Percentiles rank a stretch among this genome's conserved stretches.
phyloP scores from a whole-genome alignment of 2,888 invertebrate genomes.

The Isoperla grammatica region DNA sequence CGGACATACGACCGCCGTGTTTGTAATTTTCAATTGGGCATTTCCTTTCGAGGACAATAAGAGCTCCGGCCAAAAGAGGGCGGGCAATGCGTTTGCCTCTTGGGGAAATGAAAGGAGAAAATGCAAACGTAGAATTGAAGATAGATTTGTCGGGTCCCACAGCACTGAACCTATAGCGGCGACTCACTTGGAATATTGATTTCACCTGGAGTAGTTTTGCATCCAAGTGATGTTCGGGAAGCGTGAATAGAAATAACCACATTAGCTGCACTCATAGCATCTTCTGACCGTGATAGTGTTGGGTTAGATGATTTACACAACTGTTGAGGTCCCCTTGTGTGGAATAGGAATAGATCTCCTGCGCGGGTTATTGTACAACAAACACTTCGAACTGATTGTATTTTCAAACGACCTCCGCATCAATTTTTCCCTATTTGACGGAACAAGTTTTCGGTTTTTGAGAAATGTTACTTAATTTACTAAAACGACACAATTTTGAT shows the following conservation, averaged over 20 bases:
- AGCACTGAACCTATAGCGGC: background rate
- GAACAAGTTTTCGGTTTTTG: too few species aligned
- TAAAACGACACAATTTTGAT: too few species aligned
- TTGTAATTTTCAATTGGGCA: slow-evolving; percentile 17
- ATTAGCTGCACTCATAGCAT: too few species aligned
- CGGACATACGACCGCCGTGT: background rate
- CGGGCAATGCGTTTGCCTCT: background rate
- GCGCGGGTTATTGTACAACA: too few species aligned
- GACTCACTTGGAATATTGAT: slow-evolving; percentile 10
- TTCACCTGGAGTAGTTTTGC: background rate
- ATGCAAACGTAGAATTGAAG: slow-evolving; percentile 12
- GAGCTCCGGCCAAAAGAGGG: slow-evolving; percentile 6
- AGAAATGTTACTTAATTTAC: too few species aligned
- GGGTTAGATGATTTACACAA: too few species aligned
- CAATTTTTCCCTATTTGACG: too few species aligned
- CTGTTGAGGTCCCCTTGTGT: too few species aligned
- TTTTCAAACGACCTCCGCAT: too few species aligned
- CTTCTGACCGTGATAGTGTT: too few species aligned
- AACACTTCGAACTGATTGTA: too few species aligned
- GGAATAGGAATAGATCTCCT: too few species aligned
- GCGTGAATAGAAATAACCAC: background rate
- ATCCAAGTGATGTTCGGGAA: background rate
- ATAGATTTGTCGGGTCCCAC: slow-evolving; percentile 9
- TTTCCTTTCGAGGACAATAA: slow-evolving; percentile 10
- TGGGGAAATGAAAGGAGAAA: slow-evolving; percentile 10